phyloP scores from a whole-genome alignment of 1,140 invertebrate genomes.

The Drosophila yakuba region DNA sequence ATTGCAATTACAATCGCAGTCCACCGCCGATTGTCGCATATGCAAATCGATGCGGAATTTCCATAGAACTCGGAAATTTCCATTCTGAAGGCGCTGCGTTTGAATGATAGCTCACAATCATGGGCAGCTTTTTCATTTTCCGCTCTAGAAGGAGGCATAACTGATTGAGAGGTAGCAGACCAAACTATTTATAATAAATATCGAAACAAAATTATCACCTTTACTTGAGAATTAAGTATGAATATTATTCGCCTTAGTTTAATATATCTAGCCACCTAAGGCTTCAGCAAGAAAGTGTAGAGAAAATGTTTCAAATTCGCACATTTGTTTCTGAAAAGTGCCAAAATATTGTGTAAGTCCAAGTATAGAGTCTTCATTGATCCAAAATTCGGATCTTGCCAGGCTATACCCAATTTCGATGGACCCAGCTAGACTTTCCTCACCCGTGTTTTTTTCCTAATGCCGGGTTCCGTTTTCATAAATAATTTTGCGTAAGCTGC shows the following conservation, averaged over 20 bases:
- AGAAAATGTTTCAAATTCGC: too few species aligned
- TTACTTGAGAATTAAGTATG: too few species aligned
- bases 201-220: too few species aligned
- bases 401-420: conserved; percentile 24
- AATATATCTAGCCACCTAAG: too few species aligned
- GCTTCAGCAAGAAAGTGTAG: too few species aligned
- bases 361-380: neutral
- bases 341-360: too few species aligned
- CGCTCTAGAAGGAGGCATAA: neutral
- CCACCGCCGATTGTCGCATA: conserved; percentile 53
- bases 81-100: conserved; percentile 31
- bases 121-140: conserved; percentile 34
- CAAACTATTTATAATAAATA: too few species aligned
- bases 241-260: too few species aligned
- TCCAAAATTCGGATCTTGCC: neutral
- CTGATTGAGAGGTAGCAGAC: neutral
- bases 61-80: conserved; percentile 67
- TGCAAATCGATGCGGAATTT: conserved; percentile 76
- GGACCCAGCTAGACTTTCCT: neutral
- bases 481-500: conserved; percentile 81
- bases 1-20: conserved; percentile 41
- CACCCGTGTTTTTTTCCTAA: conserved; percentile 12
- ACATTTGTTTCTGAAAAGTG: too few species aligned
- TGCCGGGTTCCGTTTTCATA: conserved; percentile 70
- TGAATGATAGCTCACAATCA: conserved; percentile 67